These are phyloP conservation scores for Pseudorasbora parva DNA, from an alignment of 2,113 vertebrate species.

Conservation along the genomic window DNA sequence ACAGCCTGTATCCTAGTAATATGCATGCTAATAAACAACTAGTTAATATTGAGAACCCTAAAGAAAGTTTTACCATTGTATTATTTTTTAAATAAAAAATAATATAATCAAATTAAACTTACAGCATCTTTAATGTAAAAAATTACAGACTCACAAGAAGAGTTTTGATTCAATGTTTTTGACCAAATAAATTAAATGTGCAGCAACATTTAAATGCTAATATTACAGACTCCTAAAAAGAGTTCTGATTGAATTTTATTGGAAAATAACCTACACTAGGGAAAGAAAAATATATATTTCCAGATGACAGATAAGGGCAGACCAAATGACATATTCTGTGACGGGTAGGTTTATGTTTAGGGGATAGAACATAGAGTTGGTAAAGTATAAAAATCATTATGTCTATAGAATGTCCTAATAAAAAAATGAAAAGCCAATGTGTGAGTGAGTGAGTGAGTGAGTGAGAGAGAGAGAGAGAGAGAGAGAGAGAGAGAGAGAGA, in stretches of 20 bases:
- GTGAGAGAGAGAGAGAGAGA: neutral
- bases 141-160: neutral
- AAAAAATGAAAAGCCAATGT: too few species aligned
- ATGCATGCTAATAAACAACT: too few species aligned
- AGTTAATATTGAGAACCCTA: too few species aligned
- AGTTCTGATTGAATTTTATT: neutral
- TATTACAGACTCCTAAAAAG: neutral
- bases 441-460: neutral
- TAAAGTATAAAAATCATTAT: too few species aligned
- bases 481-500: neutral
- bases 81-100: neutral
- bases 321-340: neutral
- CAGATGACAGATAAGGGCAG: constrained; percentile 12
- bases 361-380: too few species aligned
- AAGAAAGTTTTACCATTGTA: too few species aligned
- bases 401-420: too few species aligned
- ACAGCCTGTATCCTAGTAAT: too few species aligned
- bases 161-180: neutral
- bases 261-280: neutral
- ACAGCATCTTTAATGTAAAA: neutral
- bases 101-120: too few species aligned
- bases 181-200: neutral
- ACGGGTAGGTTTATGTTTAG: too few species aligned
- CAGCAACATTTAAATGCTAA: too few species aligned
- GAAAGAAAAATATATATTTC: neutral